Base-by-base conservation (phyloP, 2,888 invertebrate genomes). In the Sminthurinus aureus region DNA sequence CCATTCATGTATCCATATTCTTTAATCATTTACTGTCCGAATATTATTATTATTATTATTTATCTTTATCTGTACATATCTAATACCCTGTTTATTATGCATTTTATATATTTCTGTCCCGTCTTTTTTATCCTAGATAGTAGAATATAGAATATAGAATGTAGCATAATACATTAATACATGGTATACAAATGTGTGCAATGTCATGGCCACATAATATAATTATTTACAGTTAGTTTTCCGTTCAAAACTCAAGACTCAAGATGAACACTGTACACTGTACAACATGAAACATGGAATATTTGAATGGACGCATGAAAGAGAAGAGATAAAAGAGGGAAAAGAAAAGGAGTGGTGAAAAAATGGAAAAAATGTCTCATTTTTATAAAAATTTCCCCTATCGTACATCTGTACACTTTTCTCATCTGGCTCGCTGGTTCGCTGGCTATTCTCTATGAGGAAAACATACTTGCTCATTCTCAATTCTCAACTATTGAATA, bases 321-420 rank as follows among this genome's bases (percentile, higher is more conserved):
- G 6, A 38, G 6, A 38, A 38, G 38, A 38, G 38, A 38, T n/a
- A n/a, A n/a, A n/a, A 6, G 38, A 38, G 38, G 1, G 38, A 38
- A 38, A 38, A 38, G 38, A 38, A 38, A 38, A 38, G 38, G 38
- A 38, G 38, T 38, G 6, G 6, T 38, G 58, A 74, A 81, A 81
- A 81, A 79, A 64, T 58, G 2, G 80, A 81, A 81, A 81, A 81
- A 81, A 73, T 81, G 18, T 71, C 0, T 4, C 2, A 50, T 73
- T 81, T 81, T 73, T 81, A 50, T 24, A 38, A 81, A 81, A 80
- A 71, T 52, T 71, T 22, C 80, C 58, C 24, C 15, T 18, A 11
- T 15, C 58, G 58, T 77, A 58, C 12, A 58, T 77, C 22, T 58
- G 58, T 58, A 58, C 20, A 18, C 24, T 71, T 0, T 71, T 58